Evolutionary conservation across 2,113 vertebrate genomes (phyloP).

Genomic region (Tachysurus fulvidraco): DNA sequence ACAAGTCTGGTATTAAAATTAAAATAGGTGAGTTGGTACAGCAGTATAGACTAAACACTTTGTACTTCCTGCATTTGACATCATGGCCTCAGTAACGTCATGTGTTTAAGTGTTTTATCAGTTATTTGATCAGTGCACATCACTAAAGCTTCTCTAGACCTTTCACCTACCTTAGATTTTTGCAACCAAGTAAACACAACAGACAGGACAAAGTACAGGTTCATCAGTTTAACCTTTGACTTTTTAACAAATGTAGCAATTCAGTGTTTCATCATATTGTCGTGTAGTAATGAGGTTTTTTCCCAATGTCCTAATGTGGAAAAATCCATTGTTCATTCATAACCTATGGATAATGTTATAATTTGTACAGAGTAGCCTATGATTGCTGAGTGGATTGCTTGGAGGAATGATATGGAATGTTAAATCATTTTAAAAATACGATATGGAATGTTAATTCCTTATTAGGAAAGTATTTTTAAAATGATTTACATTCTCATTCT

Average conservation of each 20-base stretch:
- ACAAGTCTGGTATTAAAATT: not conserved
- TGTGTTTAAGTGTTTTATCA: not conserved
- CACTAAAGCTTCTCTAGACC: not conserved
- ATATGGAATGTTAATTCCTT: too few relatives aligned
- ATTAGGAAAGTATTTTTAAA: not conserved
- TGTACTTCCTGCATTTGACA: not conserved
- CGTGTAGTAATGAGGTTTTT: not conserved
- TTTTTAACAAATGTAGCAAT: not conserved
- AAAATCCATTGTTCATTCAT: not conserved
- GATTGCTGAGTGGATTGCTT: too few relatives aligned
- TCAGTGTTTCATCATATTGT: not conserved
- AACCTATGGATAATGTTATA: not conserved
- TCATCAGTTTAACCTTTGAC: constrained; percentile 32
- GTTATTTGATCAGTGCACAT: not conserved
- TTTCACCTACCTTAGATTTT: not conserved
- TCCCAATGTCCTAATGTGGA: not conserved
- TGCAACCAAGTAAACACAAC: constrained; percentile 18
- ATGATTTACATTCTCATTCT: not conserved
- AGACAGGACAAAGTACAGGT: constrained; percentile 21
- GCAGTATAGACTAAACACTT: not conserved
- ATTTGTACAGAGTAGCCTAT: not conserved
- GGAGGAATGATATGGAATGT: too few relatives aligned
- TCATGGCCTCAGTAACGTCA: not conserved
- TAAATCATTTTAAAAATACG: too few relatives aligned
- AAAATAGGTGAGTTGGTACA: not conserved